Percentiles rank a stretch among this genome's conserved stretches.
These are phyloP conservation scores for Podarcis siculus DNA, from an alignment of 2,797 vertebrate species.

Conservation along the genomic window DNA sequence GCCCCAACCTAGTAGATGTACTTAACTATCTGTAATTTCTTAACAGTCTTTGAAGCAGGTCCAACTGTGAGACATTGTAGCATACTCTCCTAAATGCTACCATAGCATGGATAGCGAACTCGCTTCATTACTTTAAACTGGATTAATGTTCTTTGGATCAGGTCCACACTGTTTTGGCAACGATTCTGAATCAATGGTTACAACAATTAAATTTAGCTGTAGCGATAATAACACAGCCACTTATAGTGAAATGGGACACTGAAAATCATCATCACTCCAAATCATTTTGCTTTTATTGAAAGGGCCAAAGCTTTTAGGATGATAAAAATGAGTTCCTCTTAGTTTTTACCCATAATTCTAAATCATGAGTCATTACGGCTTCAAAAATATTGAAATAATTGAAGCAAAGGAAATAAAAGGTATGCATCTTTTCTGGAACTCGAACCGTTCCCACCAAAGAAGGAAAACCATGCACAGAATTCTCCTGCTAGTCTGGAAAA, in stretches of 20 bases:
- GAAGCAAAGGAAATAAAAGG: background rate
- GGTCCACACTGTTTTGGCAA: background rate
- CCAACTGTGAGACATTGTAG: background rate
- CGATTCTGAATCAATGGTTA: background rate
- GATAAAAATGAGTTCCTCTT: constrained; percentile 67
- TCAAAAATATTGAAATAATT: background rate
- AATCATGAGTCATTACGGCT: constrained; percentile 57
- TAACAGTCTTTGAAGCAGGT: background rate
- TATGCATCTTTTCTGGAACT: background rate
- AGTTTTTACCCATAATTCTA: constrained; percentile 74
- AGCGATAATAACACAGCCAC: background rate
- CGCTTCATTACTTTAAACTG: background rate
- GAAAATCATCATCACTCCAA: constrained; percentile 76
- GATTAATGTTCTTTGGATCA: background rate
- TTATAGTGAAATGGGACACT: background rate
- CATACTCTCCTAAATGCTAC: background rate
- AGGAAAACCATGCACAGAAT: background rate
- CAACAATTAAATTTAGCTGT: background rate
- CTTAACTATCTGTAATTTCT: background rate
- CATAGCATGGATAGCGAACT: background rate
- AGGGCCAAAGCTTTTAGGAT: constrained; percentile 68
- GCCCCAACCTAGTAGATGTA: background rate
- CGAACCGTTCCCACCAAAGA: background rate
- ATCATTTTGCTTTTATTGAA: constrained; percentile 65
- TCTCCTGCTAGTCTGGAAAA: background rate